These are phyloP conservation scores for Platyrinchus mystaceus DNA, from an alignment of 2,797 vertebrate genomes.

Conservation along the genomic window DNA sequence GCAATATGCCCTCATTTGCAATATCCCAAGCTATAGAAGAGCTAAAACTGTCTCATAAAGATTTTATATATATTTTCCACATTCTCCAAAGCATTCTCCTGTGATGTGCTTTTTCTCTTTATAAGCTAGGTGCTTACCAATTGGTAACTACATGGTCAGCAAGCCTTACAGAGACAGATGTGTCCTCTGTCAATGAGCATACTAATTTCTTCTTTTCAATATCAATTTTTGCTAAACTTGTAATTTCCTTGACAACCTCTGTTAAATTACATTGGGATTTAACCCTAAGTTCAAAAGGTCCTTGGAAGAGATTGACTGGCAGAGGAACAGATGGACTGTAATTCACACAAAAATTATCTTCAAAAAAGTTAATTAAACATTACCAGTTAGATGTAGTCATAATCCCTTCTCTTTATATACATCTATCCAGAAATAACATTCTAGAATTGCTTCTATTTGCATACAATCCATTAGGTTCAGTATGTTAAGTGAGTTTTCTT, in stretches of 20 bases:
- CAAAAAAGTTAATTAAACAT: neutral
- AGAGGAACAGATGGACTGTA: neutral
- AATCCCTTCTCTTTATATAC: neutral
- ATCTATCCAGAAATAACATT: neutral
- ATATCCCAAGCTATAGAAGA: neutral
- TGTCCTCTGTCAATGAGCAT: neutral
- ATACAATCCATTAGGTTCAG: neutral
- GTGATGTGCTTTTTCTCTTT: neutral
- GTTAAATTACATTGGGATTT: neutral
- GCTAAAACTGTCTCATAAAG: neutral
- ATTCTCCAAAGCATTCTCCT: neutral
- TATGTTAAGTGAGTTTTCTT: neutral
- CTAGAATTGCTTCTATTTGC: neutral
- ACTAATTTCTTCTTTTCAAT: neutral
- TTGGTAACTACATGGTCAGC: neutral
- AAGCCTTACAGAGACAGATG: neutral
- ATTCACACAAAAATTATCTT: neutral
- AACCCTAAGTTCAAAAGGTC: neutral
- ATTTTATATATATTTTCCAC: neutral
- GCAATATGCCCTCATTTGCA: neutral
- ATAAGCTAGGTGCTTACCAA: neutral
- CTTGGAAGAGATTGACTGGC: neutral
- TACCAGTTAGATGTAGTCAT: neutral
- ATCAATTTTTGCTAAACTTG: neutral
- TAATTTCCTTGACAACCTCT: neutral